Evolutionary conservation across 1,140 invertebrate species (phyloP).

Genomic region (Elymnias hypermnestra): DNA sequence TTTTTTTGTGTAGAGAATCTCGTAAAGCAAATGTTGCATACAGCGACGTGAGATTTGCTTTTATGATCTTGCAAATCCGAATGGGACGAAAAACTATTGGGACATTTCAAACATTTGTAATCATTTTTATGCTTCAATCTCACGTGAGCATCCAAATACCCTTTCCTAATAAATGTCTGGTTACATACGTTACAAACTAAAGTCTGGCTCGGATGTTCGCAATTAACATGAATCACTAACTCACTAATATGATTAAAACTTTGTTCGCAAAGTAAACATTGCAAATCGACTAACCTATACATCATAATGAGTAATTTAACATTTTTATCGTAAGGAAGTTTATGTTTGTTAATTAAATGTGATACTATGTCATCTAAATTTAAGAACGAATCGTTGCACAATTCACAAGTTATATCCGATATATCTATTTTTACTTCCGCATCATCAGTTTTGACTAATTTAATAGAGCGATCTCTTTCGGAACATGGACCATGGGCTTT

Average conservation of each 20-base stretch:
- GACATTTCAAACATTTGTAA: constrained; percentile 43
- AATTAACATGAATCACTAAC: constrained; percentile 51
- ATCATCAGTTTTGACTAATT: constrained; percentile 43
- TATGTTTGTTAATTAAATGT: constrained; percentile 51
- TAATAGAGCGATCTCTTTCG: constrained; percentile 39
- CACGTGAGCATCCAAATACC: constrained; percentile 42
- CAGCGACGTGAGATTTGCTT: constrained; percentile 15
- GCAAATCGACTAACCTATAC: constrained; percentile 42
- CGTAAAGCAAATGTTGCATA: constrained; percentile 25
- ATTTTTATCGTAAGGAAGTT: constrained; percentile 41
- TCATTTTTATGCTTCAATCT: constrained; percentile 39
- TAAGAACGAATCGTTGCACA: constrained; percentile 44
- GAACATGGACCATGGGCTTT: constrained; percentile 42
- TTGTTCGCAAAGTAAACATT: constrained; percentile 43
- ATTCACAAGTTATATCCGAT: constrained; percentile 45
- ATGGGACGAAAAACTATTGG: constrained; percentile 26
- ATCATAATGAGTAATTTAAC: constrained; percentile 39
- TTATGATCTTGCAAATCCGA: constrained; percentile 16
- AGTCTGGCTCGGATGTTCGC: constrained; percentile 36
- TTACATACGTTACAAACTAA: constrained; percentile 54
- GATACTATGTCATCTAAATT: constrained; percentile 38
- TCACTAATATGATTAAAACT: constrained; percentile 41
- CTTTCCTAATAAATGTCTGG: constrained; percentile 44
- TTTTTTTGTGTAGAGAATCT: constrained; percentile 16
- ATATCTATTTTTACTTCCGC: constrained; percentile 56